Evolutionary conservation across 2,797 vertebrate species (phyloP).

Genomic region (Emys orbicularis): DNA sequence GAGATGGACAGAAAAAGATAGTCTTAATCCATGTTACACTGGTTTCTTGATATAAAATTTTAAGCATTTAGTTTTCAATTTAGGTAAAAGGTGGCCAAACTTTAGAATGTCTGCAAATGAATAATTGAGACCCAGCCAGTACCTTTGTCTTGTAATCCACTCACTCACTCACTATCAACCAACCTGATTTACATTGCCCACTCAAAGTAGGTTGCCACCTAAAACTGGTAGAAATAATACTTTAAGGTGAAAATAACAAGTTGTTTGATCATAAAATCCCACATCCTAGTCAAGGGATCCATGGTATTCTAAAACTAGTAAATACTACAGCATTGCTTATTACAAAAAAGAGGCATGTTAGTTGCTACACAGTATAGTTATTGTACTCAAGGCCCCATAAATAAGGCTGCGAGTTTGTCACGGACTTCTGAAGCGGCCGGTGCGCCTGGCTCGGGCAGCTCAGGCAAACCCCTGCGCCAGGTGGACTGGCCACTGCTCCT

Average conservation of each 20-base stretch:
- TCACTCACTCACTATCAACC: background rate
- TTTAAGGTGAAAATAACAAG: background rate
- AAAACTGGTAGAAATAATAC: background rate
- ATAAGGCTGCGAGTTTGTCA: too few species aligned
- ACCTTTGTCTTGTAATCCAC: background rate
- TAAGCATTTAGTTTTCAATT: background rate
- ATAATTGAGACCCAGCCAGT: background rate
- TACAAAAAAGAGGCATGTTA: background rate
- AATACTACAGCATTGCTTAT: background rate
- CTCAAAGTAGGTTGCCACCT: background rate
- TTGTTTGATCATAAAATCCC: background rate
- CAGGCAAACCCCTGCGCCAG: too few species aligned
- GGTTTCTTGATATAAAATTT: background rate
- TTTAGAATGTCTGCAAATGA: background rate
- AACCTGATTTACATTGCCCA: background rate
- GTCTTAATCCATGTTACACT: background rate
- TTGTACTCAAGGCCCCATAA: too few species aligned
- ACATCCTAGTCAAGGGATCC: background rate
- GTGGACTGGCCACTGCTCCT: too few species aligned
- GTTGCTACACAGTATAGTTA: background rate
- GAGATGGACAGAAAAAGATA: too few species aligned
- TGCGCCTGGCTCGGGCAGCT: too few species aligned
- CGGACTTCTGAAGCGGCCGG: too few species aligned
- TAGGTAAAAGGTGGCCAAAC: background rate
- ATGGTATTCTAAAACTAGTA: background rate